Evolutionary conservation across 64 coral and sea anemone genomes (phyloP), one percentile per base, ranked within the genome.

Genomic region (Trachythela sp.): DNA sequence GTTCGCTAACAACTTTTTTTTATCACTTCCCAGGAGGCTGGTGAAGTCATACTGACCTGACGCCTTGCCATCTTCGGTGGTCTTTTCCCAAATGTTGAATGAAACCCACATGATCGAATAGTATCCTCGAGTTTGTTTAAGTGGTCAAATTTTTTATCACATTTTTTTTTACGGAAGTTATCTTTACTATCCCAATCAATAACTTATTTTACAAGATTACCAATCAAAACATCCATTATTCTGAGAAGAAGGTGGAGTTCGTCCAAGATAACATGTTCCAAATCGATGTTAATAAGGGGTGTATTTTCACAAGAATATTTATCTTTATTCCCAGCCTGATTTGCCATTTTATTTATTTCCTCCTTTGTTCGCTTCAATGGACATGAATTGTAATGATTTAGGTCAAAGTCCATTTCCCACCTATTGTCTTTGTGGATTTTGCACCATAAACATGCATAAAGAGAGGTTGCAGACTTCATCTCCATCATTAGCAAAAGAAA

Each of bases 1-100:
- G n/a, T n/a, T n/a, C 24, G 64, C 64, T 22, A 70, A 32, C 64
- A 70, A 26, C n/a, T 70, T 70, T 70, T 70, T 70, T 70, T 70
- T 70, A 70, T 70, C 64, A 70, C 9, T 14, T 70, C 64, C 64
- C 8, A 70, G 64, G 64, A 70, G 64, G 64, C 64, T 70, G 64
- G 64, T 70, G 24, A 70, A 70, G 24, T 70, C 64, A 70, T 70
- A 70, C 64, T 70, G 64, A 22, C 64, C 64, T 8, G 64, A 70
- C 24, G 24, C 9, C 64, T 70, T 70, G 64, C 64, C 64, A 70
- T 70, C 64, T 70, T 70, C 64, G 8, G 64, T 70, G 64, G 64
- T 70, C 64, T 70, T n/a, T 70, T 70, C 64, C 64, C 64, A 70
- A n/a, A n/a, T n/a, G n/a, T n/a, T n/a, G n/a, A n/a, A n/a, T n/a